Conservation (phyloP, 2,113 vertebrate genomes). For the Orientallactaga bullata region DNA sequence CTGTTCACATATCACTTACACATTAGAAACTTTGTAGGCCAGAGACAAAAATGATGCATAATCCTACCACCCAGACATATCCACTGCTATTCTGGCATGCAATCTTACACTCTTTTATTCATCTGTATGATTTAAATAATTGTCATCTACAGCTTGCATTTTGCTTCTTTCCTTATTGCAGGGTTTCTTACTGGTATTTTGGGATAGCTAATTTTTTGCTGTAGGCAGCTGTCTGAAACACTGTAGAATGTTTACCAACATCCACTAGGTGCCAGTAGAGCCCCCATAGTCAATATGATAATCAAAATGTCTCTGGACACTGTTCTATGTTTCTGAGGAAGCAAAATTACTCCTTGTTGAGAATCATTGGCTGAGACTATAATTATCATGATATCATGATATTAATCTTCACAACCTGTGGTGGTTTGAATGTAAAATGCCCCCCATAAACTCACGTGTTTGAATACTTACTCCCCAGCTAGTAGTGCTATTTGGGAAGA, state of each 20-base stretch:
- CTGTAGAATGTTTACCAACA: not conserved
- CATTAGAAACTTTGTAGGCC: not conserved
- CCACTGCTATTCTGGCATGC: not conserved
- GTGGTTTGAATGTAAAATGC: no score
- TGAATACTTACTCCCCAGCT: no score
- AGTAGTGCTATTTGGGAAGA: no score
- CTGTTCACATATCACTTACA: not conserved
- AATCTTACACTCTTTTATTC: not conserved
- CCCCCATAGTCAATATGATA: not conserved
- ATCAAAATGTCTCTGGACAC: not conserved
- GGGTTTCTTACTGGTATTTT: not conserved
- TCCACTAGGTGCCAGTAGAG: not conserved
- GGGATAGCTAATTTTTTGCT: conserved; percentile 12
- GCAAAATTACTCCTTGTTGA: not conserved
- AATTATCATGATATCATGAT: conserved; percentile 15
- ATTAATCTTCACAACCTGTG: conserved; percentile 23
- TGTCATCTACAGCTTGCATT: conserved; percentile 16
- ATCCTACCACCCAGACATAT: not conserved
- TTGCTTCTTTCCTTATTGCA: conserved; percentile 31
- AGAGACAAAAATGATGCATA: not conserved
- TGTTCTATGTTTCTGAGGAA: not conserved
- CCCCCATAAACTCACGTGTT: no score
- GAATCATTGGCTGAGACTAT: conserved; percentile 24
- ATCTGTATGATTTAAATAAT: conserved; percentile 35
- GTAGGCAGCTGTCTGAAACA: not conserved